Percentiles rank a stretch among this genome's conserved stretches.
These are phyloP conservation scores for Cladorhizidae sp. DNA, from an alignment of 37 sponge, comb jelly and placozoan genomes.

Conservation along the genomic window DNA sequence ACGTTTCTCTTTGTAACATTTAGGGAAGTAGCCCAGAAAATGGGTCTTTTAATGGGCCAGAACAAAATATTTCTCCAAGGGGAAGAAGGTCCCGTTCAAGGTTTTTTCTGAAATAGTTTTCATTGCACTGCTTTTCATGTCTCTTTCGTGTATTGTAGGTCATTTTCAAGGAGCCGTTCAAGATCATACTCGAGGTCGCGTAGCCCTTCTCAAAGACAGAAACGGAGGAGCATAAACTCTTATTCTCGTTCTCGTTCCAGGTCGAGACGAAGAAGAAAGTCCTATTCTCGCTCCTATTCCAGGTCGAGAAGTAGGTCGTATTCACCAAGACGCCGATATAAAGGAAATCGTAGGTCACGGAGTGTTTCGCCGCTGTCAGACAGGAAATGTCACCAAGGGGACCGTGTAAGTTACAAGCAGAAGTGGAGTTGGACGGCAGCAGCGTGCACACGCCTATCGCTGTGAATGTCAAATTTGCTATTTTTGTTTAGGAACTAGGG, in stretches of 20 bases:
- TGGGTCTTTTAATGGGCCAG: not conserved
- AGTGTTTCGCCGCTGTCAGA: slow-evolving; percentile 66
- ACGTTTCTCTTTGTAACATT: too few relatives aligned
- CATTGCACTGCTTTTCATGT: too few relatives aligned
- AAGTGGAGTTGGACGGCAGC: too few relatives aligned
- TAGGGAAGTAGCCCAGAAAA: too few relatives aligned
- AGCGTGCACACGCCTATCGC: too few relatives aligned
- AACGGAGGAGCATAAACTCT: slow-evolving; percentile 7
- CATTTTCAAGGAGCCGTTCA: slow-evolving; percentile 16
- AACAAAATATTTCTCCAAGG: not conserved
- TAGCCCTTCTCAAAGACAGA: not conserved
- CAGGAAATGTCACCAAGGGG: slow-evolving; percentile 75
- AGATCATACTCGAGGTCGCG: slow-evolving; percentile 34
- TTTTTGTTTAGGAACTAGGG: too few relatives aligned
- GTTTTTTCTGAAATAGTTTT: not conserved
- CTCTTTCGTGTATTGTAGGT: not conserved
- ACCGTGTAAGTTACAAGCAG: slow-evolving; percentile 33
- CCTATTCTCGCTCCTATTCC: slow-evolving; percentile 9
- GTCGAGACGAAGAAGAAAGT: not conserved
- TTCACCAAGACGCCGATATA: slow-evolving; percentile 17
- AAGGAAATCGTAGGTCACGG: slow-evolving; percentile 1
- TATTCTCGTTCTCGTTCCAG: slow-evolving; percentile 43
- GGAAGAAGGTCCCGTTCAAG: not conserved
- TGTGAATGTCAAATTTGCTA: too few relatives aligned
- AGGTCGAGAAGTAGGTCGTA: slow-evolving; percentile 26